phyloP scores from a whole-genome alignment of 2,113 vertebrate species.

The Megaceryle maxima region DNA sequence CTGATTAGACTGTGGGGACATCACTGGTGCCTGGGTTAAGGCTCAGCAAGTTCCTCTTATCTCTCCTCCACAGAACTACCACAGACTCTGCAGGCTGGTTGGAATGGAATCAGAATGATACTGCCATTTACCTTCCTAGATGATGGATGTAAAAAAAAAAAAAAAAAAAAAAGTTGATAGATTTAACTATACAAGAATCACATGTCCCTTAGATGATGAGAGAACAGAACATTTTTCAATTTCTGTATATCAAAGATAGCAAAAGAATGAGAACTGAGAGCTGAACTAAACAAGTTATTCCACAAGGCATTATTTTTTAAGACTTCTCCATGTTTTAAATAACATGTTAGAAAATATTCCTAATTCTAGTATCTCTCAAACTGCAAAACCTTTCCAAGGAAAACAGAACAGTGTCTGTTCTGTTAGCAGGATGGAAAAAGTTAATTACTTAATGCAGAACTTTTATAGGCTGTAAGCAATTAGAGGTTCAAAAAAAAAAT shows the following conservation, averaged over 20 bases:
- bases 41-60: not conserved
- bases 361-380: not conserved
- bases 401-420: not conserved
- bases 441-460: not conserved
- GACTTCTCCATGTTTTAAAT: not conserved
- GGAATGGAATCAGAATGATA: too few species aligned
- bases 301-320: not conserved
- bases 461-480: not conserved
- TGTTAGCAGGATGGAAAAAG: not conserved
- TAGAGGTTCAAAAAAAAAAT: not conserved
- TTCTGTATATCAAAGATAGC: not conserved
- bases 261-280: not conserved
- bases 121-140: not conserved
- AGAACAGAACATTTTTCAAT: not conserved
- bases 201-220: not conserved
- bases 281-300: not conserved
- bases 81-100: not conserved
- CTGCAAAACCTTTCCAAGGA: not conserved
- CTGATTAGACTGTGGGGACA: not conserved
- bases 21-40: not conserved
- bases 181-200: not conserved
- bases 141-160: not conserved
- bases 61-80: not conserved
- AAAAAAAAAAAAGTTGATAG: not conserved
- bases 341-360: not conserved